These are phyloP conservation scores for Nebria salina DNA, from an alignment of 2,888 invertebrate genomes.

Conservation along the genomic window DNA sequence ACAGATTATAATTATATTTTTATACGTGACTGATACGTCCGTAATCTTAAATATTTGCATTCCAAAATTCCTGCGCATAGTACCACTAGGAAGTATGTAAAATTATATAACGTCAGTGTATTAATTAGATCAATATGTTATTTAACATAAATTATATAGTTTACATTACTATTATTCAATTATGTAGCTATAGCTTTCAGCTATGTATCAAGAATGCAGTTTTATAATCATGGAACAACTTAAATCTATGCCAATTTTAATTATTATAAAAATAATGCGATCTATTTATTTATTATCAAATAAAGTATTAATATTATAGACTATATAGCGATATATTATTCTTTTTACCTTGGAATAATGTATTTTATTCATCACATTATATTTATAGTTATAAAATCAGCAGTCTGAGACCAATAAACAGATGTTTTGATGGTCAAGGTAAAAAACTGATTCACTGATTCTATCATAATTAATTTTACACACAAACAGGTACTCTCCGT, in stretches of 20 bases:
- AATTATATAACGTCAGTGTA: neutral
- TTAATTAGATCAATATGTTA: neutral
- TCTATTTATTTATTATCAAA: too few species aligned
- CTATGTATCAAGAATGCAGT: neutral
- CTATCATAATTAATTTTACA: neutral
- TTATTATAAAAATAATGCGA: too few species aligned
- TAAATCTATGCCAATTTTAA: too few species aligned
- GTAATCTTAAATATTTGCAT: too few species aligned
- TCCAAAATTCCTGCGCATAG: too few species aligned
- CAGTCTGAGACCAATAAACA: neutral
- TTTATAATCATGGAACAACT: neutral
- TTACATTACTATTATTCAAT: neutral
- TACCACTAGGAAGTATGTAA: neutral
- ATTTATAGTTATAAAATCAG: neutral
- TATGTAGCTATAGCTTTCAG: neutral
- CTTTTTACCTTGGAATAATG: neutral
- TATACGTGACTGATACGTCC: too few species aligned
- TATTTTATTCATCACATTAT: neutral
- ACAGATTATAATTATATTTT: too few species aligned
- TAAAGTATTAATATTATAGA: too few species aligned
- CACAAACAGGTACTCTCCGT: neutral
- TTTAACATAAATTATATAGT: neutral
- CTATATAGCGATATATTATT: neutral
- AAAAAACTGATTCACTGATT: neutral
- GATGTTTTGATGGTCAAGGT: neutral